Evolutionary conservation across 1,140 invertebrate species (phyloP), one percentile per base, ranked within the genome.

Genomic region (Neotoxoptera formosana): DNA sequence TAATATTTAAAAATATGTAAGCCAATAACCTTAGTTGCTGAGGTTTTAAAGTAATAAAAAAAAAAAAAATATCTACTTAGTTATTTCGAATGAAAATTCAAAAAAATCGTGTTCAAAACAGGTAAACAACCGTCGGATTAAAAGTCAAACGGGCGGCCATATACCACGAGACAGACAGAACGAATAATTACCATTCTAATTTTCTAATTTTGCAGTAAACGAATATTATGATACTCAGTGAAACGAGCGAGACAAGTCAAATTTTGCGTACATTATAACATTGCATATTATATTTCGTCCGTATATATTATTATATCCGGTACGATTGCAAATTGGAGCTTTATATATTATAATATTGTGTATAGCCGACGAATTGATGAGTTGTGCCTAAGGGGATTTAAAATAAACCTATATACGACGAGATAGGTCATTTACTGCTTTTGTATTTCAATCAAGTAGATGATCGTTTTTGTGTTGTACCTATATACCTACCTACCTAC

Each of bases 331-430:
- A 83, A 83, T 83, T 83, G 36, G 81, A 83, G 81, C 81, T 36
- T 83, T 83, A 83, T 83, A 83, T 83, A n/a, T n/a, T n/a, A n/a
- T n/a, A n/a, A n/a, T n/a, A n/a, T n/a, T n/a, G n/a, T n/a, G n/a
- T n/a, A 2, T 41, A 83, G 81, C 81, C 23, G 23, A 83, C 36
- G 41, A 83, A 83, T 83, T 83, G 36, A 83, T 83, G 81, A 83
- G 81, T 83, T 83, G 81, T 83, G 81, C 81, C n/a, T 41, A 83
- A 76, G n/a, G 60, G 60, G 60, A 76, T 76, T 76, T 76, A 76
- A 76, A 76, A 76, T 76, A 76, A 76, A 76, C n/a, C 60, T 76
- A 76, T 76, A 76, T n/a, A n/a, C n/a, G n/a, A n/a, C 30, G 60
- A n/a, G 60, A n/a, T 83, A 83, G 81, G 34, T 83, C 34, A 83